Percentiles rank a stretch among this genome's conserved stretches.
phyloP scores from a whole-genome alignment of 2,113 vertebrate genomes.

The Elachura formosa region DNA sequence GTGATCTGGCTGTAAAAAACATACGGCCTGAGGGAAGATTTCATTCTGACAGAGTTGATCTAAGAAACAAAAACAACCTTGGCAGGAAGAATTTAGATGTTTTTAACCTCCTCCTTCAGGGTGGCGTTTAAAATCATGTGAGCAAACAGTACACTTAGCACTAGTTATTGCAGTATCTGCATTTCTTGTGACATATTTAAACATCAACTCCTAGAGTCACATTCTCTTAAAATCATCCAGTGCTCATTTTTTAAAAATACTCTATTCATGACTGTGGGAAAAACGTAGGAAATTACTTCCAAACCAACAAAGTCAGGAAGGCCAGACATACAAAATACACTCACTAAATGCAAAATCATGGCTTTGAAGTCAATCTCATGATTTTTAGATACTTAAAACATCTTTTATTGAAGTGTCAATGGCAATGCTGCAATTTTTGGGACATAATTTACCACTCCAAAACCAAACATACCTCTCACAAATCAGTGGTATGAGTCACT shows the following conservation, averaged over 20 bases:
- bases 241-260: neutral
- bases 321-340: neutral
- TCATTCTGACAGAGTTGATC: neutral
- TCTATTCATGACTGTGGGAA: neutral
- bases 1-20: neutral
- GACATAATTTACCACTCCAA: neutral
- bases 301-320: neutral
- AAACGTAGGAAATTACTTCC: neutral
- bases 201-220: neutral
- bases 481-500: neutral
- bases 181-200: neutral
- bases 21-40: neutral
- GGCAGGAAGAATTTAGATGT: neutral
- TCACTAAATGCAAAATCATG: neutral
- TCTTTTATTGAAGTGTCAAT: neutral
- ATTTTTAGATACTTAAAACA: neutral
- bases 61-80: neutral
- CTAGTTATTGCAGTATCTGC: neutral
- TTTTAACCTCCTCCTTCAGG: neutral
- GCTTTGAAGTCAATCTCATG: neutral
- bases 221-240: neutral
- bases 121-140: neutral
- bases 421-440: neutral
- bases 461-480: neutral
- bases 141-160: neutral